Percentiles rank a stretch among this genome's conserved stretches.
phyloP scores from a whole-genome alignment of 92 coral and sea anemone species.

The Scolanthus callimorphus region DNA sequence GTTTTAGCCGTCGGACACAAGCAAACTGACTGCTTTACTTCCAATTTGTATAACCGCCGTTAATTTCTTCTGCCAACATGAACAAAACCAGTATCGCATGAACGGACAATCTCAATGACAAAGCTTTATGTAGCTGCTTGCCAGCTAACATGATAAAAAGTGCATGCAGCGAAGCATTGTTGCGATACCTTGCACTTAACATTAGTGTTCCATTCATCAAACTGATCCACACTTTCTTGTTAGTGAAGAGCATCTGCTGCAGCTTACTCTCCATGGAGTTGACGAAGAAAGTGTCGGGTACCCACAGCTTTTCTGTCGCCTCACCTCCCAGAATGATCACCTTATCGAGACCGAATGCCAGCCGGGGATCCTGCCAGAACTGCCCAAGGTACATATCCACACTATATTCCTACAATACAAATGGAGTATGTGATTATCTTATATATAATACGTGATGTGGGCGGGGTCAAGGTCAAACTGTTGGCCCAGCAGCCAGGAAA shows the following conservation, averaged over 20 bases:
- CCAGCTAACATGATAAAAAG: too few species aligned
- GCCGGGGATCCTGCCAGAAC: conserved; percentile 95
- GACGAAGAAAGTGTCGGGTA: conserved; percentile 92
- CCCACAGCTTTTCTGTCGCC: conserved; percentile 81
- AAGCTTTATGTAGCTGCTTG: too few species aligned
- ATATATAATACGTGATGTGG: too few species aligned
- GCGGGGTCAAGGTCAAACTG: too few species aligned
- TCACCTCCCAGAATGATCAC: conserved; percentile 87
- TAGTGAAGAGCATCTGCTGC: conserved; percentile 80
- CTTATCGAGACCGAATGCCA: conserved; percentile 86
- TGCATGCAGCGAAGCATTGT: neutral
- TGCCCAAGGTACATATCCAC: conserved; percentile 96
- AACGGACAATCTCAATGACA: too few species aligned
- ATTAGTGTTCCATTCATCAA: conserved; percentile 82
- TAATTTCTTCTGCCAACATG: too few species aligned
- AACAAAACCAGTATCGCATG: too few species aligned
- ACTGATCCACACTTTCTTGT: conserved; percentile 91
- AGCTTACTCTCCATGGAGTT: conserved; percentile 90
- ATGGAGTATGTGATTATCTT: neutral
- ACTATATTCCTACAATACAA: conserved; percentile 61
- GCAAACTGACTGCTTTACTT: too few species aligned
- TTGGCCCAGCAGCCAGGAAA: too few species aligned
- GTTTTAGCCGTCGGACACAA: too few species aligned
- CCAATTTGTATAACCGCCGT: too few species aligned
- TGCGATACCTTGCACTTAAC: conserved; percentile 82